These are phyloP conservation scores for Liopterus haemorrhoidalis DNA, from an alignment of 2,888 invertebrate genomes.

Conservation along the genomic window DNA sequence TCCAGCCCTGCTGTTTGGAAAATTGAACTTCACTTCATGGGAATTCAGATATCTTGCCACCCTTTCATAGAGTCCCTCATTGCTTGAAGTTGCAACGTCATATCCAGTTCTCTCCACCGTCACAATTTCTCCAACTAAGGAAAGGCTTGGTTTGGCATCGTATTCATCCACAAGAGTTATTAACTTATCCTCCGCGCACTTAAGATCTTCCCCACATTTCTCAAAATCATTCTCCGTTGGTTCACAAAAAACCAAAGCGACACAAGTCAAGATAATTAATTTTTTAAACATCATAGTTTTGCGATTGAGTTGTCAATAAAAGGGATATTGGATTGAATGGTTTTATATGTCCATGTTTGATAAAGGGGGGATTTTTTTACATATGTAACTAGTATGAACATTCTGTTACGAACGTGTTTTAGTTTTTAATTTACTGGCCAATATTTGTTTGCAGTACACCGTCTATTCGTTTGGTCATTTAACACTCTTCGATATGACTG, in stretches of 20 bases:
- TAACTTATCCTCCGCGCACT: conserved; percentile 45
- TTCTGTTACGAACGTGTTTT: conserved; percentile 40
- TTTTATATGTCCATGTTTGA: conserved; percentile 30
- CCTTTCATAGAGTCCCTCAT: conserved; percentile 47
- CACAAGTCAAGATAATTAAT: conserved; percentile 16
- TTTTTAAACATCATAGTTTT: conserved; percentile 14
- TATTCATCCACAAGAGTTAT: conserved; percentile 46
- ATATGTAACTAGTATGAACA: conserved; percentile 36
- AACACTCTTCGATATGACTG: conserved; percentile 16
- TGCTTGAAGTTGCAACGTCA: conserved; percentile 34
- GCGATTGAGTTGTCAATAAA: conserved; percentile 12
- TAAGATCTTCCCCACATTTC: conserved; percentile 38
- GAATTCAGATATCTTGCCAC: conserved; percentile 47
- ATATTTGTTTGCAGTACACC: too few species aligned
- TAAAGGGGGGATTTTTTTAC: conserved; percentile 33
- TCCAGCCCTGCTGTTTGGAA: conserved; percentile 43
- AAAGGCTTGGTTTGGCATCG: conserved; percentile 44
- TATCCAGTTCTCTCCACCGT: conserved; percentile 39
- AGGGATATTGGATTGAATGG: conserved; percentile 16
- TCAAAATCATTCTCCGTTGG: conserved; percentile 29
- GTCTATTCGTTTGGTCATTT: too few species aligned
- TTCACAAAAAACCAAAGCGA: conserved; percentile 8
- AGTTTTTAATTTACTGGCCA: conserved; percentile 6
- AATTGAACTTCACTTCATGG: conserved; percentile 46
- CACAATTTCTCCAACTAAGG: conserved; percentile 44